Evolutionary conservation across 2,888 invertebrate genomes (phyloP).

Genomic region (Neoascia interrupta): DNA sequence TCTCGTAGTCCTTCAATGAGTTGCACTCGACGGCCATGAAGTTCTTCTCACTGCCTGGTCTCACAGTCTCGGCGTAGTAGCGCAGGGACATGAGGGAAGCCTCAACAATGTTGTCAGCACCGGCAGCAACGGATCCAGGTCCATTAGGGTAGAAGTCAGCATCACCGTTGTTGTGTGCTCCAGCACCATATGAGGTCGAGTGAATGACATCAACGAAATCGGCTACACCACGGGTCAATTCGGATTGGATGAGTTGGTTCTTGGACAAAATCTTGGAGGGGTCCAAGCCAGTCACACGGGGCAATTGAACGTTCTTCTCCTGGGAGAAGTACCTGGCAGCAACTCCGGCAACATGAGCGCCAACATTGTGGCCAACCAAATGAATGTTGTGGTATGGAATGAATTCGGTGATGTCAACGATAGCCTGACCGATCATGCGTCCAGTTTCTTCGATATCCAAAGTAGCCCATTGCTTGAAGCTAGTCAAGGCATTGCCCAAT

Average conservation of each 20-base stretch:
- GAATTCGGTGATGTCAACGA: constrained; percentile 70
- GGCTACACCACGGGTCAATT: constrained; percentile 77
- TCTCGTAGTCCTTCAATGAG: constrained; percentile 75
- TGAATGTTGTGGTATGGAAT: constrained; percentile 75
- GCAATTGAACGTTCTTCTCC: constrained; percentile 75
- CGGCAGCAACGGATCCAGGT: constrained; percentile 73
- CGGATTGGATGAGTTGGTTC: constrained; percentile 71
- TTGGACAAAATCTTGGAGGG: constrained; percentile 74
- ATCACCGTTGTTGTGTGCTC: constrained; percentile 72
- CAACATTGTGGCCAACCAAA: constrained; percentile 75
- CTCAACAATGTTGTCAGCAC: constrained; percentile 75
- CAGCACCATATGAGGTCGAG: constrained; percentile 76
- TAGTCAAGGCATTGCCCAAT: constrained; percentile 73
- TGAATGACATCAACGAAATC: constrained; percentile 78
- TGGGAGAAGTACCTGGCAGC: constrained; percentile 75
- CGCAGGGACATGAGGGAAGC: constrained; percentile 75
- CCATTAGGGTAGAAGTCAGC: constrained; percentile 79
- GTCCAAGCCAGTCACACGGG: constrained; percentile 78
- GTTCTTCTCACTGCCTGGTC: constrained; percentile 76
- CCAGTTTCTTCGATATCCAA: constrained; percentile 74
- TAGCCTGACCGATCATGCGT: constrained; percentile 72
- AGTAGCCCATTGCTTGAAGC: constrained; percentile 72
- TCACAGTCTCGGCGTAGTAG: constrained; percentile 78
- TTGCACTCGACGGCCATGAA: constrained; percentile 77
- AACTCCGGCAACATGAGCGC: constrained; percentile 77